Percentiles rank a stretch among this genome's conserved stretches.
phyloP scores from a whole-genome alignment of 1,140 invertebrate genomes.

The Diorhabda sublineata region DNA sequence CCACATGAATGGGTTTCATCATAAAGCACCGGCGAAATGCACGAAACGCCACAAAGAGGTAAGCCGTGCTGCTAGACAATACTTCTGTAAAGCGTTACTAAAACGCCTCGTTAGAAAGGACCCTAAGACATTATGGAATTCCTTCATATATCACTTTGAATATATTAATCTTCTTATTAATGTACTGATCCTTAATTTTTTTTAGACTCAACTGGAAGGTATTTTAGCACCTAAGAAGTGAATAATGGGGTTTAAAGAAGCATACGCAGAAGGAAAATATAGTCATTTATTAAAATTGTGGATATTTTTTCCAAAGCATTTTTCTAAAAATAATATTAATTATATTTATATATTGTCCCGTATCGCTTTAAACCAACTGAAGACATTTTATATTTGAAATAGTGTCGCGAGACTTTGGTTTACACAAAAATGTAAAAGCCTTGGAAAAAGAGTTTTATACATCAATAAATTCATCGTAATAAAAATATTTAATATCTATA shows the following conservation, averaged over 20 bases:
- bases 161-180: too few species aligned
- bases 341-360: slow-evolving; percentile 26
- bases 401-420: not conserved
- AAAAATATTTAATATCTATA: slow-evolving; percentile 35
- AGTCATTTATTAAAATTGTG: slow-evolving; percentile 30
- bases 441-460: slow-evolving; percentile 20
- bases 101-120: too few species aligned
- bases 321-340: slow-evolving; percentile 29
- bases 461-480: slow-evolving; percentile 17
- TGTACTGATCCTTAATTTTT: slow-evolving; percentile 33
- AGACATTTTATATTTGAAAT: slow-evolving; percentile 12
- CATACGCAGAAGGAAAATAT: slow-evolving; percentile 17
- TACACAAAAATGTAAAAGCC: slow-evolving; percentile 22
- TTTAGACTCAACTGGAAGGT: slow-evolving; percentile 84
- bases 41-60: too few species aligned
- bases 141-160: too few species aligned
- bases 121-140: too few species aligned
- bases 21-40: too few species aligned
- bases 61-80: too few species aligned
- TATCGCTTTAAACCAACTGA: slow-evolving; percentile 26
- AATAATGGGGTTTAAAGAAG: slow-evolving; percentile 30
- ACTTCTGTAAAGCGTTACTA: too few species aligned
- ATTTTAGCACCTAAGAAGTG: slow-evolving; percentile 89
- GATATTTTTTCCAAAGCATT: slow-evolving; percentile 36
- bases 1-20: too few species aligned